Conservation (phyloP, 23 tunicate genomes). For the Clavelina lepadiformis region DNA sequence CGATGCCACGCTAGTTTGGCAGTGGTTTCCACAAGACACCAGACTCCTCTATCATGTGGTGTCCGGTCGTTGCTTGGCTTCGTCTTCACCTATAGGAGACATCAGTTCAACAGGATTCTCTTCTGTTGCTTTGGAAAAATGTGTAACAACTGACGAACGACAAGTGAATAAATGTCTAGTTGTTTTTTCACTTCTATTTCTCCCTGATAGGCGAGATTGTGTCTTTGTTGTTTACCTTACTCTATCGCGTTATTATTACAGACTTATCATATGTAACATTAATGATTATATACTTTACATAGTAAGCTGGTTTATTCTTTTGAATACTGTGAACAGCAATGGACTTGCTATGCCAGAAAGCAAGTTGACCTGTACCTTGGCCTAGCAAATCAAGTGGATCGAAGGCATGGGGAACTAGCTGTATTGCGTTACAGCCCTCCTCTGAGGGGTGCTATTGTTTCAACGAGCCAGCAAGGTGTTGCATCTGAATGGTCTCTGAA, state of each 20-base stretch:
- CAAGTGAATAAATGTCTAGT: too few species aligned
- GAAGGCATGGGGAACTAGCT: neutral
- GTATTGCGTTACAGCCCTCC: neutral
- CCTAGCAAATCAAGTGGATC: neutral
- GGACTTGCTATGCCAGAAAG: neutral
- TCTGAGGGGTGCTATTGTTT: neutral
- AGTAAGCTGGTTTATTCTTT: neutral
- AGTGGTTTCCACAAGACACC: constrained; percentile 54
- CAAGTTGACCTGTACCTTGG: neutral
- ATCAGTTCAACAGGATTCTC: constrained; percentile 12
- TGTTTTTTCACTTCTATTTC: too few species aligned
- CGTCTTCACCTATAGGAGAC: constrained; percentile 12
- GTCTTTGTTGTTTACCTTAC: too few species aligned
- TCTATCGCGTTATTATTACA: too few species aligned
- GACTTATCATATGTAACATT: too few species aligned
- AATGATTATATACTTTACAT: neutral
- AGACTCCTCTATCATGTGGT: constrained; percentile 32
- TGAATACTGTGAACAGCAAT: too few species aligned
- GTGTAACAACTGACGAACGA: constrained; percentile 15
- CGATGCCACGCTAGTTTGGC: constrained; percentile 35
- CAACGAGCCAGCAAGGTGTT: neutral
- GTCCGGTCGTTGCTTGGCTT: constrained; percentile 44
- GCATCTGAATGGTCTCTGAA: constrained; percentile 2
- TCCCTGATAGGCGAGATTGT: too few species aligned
- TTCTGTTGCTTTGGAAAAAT: constrained; percentile 27